Evolutionary conservation across 2,797 vertebrate species (phyloP), one percentile per base, ranked within the genome.

Genomic region (Silurus lanzhouensis): DNA sequence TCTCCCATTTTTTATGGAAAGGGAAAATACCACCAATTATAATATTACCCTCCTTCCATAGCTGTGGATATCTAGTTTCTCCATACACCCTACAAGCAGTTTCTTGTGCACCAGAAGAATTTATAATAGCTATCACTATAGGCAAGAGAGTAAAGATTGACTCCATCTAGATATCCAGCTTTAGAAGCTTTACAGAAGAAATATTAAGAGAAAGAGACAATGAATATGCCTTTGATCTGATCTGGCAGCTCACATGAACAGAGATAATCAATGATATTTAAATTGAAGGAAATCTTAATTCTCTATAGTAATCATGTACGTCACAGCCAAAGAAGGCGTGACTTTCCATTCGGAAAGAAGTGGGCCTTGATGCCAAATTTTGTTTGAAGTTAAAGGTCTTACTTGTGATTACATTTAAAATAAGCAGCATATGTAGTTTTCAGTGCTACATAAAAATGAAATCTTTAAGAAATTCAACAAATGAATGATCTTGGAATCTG

Each of bases 1-100:
- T 60, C 61, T 88, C 89, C 93, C 92, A 94, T 74, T 90, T 93
- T 25, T 14, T 22, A 86, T 95, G 92, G n/a, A 95, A 94, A 79
- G 92, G 90, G 17, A 94, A 95, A 48, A 93, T 90, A 1, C 92
- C 94, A 52, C 94, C 94, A 48, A 95, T 22, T 44, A 92, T 87
- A 67, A 95, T 92, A 80, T 94, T 91, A 1, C 94, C 94, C 27
- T 93, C 87, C 78, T 93, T 92, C 60, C 66, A 93, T n/a, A 95
- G 70, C 78, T 92, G 91, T 0, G 92, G 93, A 0, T 61, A 79
- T 61, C 19, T 10, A 61, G 38, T 22, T 14, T 79, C 76, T 46
- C 76, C 76, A n/a, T 5, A 22, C 31, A 79, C 58, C 1, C 20
- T 46, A 22, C 76, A 79, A n/a, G 17, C 60, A 13, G 58, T 61